Evolutionary conservation across 2,888 invertebrate genomes (phyloP).

Genomic region (Pammene aurita): DNA sequence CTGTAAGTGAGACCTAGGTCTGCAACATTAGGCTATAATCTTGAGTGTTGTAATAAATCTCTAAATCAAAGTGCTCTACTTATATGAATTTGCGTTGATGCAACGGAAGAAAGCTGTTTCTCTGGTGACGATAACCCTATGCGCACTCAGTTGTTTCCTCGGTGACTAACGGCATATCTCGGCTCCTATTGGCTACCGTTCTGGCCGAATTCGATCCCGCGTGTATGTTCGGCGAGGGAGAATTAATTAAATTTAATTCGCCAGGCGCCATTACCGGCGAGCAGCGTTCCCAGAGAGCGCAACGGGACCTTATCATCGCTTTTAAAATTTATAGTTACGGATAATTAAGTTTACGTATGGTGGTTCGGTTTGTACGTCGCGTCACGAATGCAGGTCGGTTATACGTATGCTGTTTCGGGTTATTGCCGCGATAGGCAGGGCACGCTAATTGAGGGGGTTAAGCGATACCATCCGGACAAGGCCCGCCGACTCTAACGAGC

Average conservation of each 20-base stretch:
- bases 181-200: constrained; percentile 37
- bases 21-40: constrained; percentile 25
- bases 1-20: constrained; percentile 24
- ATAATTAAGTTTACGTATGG: constrained; percentile 73
- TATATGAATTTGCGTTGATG: constrained; percentile 3
- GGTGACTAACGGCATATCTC: constrained; percentile 36
- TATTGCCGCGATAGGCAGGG: constrained; percentile 65
- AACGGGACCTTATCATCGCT: constrained; percentile 78
- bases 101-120: neutral
- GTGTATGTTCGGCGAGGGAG: constrained; percentile 56
- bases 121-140: constrained; percentile 21
- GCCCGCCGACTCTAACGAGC: constrained; percentile 62
- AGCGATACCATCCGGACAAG: constrained; percentile 68
- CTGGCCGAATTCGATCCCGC: constrained; percentile 49
- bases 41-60: constrained; percentile 28
- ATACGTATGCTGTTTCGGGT: constrained; percentile 62
- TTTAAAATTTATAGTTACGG: constrained; percentile 78
- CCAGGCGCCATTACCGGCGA: constrained; percentile 65
- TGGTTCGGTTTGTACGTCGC: constrained; percentile 66
- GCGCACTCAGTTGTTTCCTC: constrained; percentile 28
- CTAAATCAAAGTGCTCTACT: constrained; percentile 29
- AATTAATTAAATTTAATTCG: constrained; percentile 75
- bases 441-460: constrained; percentile 73
- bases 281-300: constrained; percentile 58
- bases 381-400: constrained; percentile 66